These are phyloP conservation scores for Nerophis lumbriciformis DNA, from an alignment of 2,113 vertebrate genomes.

Conservation along the genomic window DNA sequence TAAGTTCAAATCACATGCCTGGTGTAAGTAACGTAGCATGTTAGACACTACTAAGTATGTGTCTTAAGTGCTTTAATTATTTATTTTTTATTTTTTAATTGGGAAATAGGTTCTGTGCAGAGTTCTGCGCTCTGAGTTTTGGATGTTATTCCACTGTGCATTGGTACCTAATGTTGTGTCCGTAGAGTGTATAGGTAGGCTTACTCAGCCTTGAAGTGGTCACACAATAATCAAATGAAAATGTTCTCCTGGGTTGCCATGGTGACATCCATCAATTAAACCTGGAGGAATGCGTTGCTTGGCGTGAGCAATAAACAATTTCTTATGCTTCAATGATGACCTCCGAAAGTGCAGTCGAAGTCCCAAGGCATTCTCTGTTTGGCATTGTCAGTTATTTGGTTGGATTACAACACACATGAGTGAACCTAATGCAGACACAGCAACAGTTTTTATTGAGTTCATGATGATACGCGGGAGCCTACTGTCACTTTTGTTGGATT, in stretches of 20 bases:
- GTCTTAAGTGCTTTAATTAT: no score
- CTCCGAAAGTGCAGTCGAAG: constrained; percentile 5
- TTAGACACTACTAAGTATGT: no score
- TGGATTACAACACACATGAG: not conserved
- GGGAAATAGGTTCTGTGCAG: no score
- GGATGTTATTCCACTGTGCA: not conserved
- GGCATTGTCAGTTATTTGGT: not conserved
- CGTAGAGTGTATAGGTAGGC: not conserved
- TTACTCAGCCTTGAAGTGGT: constrained; percentile 29
- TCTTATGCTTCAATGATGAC: constrained; percentile 34
- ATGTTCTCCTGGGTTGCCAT: constrained; percentile 46
- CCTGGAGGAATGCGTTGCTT: constrained; percentile 34
- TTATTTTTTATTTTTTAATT: no score
- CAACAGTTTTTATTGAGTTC: no score
- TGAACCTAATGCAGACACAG: no score
- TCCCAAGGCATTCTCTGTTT: constrained; percentile 1
- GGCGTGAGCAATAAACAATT: constrained; percentile 43
- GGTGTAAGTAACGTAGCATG: no score
- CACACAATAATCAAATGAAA: constrained; percentile 35
- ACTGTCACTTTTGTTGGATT: no score
- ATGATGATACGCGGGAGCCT: no score
- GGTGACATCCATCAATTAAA: constrained; percentile 54
- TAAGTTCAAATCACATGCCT: no score
- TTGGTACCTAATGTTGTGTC: not conserved
- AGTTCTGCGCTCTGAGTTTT: not conserved